Conservation (phyloP, 1,140 invertebrate genomes). For the Harlomillsia oculata region DNA sequence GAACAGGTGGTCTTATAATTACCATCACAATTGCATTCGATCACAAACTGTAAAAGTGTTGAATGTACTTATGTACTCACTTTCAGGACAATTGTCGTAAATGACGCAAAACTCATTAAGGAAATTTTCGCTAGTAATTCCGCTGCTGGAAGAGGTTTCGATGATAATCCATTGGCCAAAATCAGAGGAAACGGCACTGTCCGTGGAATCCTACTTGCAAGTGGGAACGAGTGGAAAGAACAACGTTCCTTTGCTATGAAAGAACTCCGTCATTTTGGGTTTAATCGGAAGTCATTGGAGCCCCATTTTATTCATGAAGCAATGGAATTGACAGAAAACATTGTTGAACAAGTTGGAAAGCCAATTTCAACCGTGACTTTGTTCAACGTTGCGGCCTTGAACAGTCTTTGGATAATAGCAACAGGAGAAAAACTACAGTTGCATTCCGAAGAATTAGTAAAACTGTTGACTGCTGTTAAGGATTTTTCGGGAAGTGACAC, state of each 20-base stretch:
- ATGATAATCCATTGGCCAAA: too few relatives aligned
- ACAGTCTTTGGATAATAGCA: conserved; percentile 19
- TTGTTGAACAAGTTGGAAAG: background rate
- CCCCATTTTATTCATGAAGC: conserved; percentile 38
- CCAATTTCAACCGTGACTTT: background rate
- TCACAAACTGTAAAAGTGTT: too few relatives aligned
- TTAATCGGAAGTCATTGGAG: conserved; percentile 39
- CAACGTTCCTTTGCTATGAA: conserved; percentile 39
- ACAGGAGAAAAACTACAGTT: conserved; percentile 6
- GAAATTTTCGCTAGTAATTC: too few relatives aligned
- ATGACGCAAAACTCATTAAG: too few relatives aligned
- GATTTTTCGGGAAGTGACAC: background rate
- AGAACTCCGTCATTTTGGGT: conserved; percentile 39
- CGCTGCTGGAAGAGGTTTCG: too few relatives aligned
- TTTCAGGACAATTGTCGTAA: too few relatives aligned
- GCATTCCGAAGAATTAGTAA: conserved; percentile 5
- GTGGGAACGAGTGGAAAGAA: conserved; percentile 18
- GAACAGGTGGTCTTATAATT: too few relatives aligned
- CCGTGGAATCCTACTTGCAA: conserved; percentile 4
- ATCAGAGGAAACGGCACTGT: too few relatives aligned
- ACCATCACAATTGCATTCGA: too few relatives aligned
- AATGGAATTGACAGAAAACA: conserved; percentile 4
- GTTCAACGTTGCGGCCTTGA: conserved; percentile 22
- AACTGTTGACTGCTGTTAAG: background rate
- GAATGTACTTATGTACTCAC: too few relatives aligned